Conservation (phyloP, 2,888 invertebrate species). For the Zygothrica quintamaculata region DNA sequence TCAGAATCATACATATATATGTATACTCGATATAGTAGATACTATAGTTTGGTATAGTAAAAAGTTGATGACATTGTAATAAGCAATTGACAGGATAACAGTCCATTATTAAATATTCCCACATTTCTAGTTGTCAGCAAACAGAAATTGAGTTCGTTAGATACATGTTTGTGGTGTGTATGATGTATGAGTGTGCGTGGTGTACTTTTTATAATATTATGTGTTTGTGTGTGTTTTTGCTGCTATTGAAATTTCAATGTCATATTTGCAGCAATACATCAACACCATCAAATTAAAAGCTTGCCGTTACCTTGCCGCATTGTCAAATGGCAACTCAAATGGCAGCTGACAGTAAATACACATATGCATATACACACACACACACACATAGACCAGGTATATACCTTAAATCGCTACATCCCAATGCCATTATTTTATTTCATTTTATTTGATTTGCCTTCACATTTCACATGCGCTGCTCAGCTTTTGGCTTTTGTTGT, state of each 20-base stretch:
- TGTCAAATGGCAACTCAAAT: conserved; percentile 58
- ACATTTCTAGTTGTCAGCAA: conserved; percentile 35
- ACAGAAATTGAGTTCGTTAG: conserved; percentile 42
- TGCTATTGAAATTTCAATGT: conserved; percentile 35
- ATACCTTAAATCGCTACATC: conserved; percentile 28
- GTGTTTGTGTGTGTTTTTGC: conserved; percentile 9
- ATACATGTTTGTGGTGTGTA: neutral
- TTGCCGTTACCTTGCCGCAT: conserved; percentile 41
- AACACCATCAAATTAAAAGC: conserved; percentile 45
- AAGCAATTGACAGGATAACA: conserved; percentile 49
- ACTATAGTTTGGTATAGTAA: conserved; percentile 3
- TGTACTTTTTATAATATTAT: no score
- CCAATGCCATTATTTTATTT: conserved; percentile 65
- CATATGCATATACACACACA: conserved; percentile 6
- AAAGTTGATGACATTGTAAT: conserved; percentile 46
- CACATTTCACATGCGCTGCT: conserved; percentile 55
- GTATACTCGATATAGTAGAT: no score
- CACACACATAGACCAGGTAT: conserved; percentile 17
- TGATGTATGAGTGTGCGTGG: no score
- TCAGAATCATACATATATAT: no score
- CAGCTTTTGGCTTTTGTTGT: conserved; percentile 51
- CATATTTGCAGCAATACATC: conserved; percentile 43
- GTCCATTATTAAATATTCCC: conserved; percentile 47
- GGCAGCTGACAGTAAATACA: conserved; percentile 44
- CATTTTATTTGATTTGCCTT: conserved; percentile 71